A percentile compares a stretch with the other conserved stretches of the same genome.
phyloP scores from a whole-genome alignment of 2,113 vertebrate species.

The Arizona elegans region DNA sequence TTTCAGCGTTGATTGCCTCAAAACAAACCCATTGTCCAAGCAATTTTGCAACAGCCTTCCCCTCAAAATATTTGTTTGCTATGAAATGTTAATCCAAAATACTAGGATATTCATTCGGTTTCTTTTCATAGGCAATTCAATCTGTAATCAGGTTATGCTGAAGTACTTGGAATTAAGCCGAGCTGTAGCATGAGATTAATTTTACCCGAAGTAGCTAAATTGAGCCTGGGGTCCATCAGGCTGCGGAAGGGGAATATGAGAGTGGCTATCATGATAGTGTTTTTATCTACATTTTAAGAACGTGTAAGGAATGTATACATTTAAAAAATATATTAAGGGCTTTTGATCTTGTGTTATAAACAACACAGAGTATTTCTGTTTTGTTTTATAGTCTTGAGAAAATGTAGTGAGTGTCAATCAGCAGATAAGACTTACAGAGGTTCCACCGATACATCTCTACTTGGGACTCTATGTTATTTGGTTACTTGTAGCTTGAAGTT shows the following conservation, averaged over 20 bases:
- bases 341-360: not conserved
- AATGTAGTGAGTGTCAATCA: not conserved
- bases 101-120: not conserved
- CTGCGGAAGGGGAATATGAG: not conserved
- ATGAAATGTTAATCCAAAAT: not conserved
- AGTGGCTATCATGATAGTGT: not conserved
- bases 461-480: not conserved
- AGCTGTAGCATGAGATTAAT: not conserved
- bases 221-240: not conserved
- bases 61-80: not conserved
- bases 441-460: not conserved
- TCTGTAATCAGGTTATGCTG: not conserved
- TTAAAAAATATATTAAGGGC: not conserved
- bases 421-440: not conserved
- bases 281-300: not conserved
- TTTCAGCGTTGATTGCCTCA: not conserved
- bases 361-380: not conserved
- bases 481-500: not conserved
- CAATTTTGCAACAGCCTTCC: not conserved
- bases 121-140: not conserved
- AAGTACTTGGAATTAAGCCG: conserved; percentile 1
- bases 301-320: not conserved
- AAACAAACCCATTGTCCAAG: not conserved
- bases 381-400: not conserved
- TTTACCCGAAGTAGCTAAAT: not conserved